Base-by-base conservation (phyloP, 2,888 invertebrate species). In the Epinotia demarniana region DNA sequence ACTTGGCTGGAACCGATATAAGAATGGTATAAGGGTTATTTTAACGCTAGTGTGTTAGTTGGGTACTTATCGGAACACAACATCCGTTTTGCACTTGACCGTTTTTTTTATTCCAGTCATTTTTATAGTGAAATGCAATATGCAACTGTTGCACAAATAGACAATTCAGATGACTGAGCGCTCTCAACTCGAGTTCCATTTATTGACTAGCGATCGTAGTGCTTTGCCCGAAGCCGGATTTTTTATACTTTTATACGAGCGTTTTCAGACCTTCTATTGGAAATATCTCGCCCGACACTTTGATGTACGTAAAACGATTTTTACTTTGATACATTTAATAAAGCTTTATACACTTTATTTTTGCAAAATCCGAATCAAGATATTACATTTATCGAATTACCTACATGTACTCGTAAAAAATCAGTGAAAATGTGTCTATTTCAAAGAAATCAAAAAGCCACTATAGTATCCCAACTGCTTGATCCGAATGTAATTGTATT, bases 81-180 rank as follows among this genome's bases (percentile, higher is more conserved):
- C 53, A 39, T 55, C 62, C n/a, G 74, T 74, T 69, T 70, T 55
- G 46, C 61, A 61, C 60, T 72, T 71, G 58, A 23, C 58, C 49
- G 11, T 13, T 70, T 62, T 72, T 72, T 67, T 61, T 27, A 57
- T 55, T 53, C 16, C 43, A 66, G 19, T 53, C 66, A 67, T 55
- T 64, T 58, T 70, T 75, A 74, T 70, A 74, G 63, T 66, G 71
- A 75, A 75, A 67, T 72, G 75, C 71, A 75, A 75, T 75, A 75
- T 72, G 75, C 75, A 66, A 75, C 74, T 60, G 75, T 75, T 75
- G 67, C 75, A 75, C 75, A 75, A 75, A 75, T 75, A 75, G 75
- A 72, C 75, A 75, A 75, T 75, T 57, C 71, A 75, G 75, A 72
- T 75, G 75, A 75, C 72, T 75, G 75, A 75, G 75, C 72, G 57